phyloP scores from a whole-genome alignment of 2,888 invertebrate species.

The Chrysomela aeneicollis region DNA sequence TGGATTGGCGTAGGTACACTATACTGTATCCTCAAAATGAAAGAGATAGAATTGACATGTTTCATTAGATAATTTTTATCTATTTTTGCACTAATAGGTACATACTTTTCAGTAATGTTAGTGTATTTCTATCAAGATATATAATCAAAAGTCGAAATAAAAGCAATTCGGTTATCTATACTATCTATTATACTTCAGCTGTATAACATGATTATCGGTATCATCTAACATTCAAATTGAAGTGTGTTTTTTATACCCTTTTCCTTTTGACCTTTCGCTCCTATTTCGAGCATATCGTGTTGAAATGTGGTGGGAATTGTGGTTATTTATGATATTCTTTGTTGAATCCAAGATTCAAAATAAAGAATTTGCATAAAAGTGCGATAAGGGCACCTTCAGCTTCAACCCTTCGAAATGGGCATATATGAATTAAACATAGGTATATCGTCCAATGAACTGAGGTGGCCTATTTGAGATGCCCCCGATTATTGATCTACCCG shows the following conservation, averaged over 20 bases:
- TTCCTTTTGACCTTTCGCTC: not conserved
- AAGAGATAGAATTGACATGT: no score
- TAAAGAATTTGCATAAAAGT: constrained; percentile 21
- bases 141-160: no score
- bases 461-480: constrained; percentile 11
- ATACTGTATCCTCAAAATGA: no score
- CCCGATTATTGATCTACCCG: constrained; percentile 1
- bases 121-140: no score
- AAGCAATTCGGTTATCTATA: no score
- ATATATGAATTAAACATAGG: constrained; percentile 20
- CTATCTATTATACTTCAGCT: no score
- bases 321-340: constrained; percentile 20
- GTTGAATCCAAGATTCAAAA: constrained; percentile 11
- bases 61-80: no score
- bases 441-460: constrained; percentile 14
- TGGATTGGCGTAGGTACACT: no score
- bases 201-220: no score
- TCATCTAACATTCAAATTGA: not conserved
- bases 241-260: not conserved
- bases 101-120: no score
- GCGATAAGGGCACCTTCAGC: constrained; percentile 12
- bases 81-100: no score
- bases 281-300: constrained; percentile 2
- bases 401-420: not conserved
- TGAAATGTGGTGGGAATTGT: not conserved